Evolutionary conservation across 2,888 invertebrate species (phyloP), one percentile per base, ranked within the genome.

Genomic region (Pherbina coryleti): DNA sequence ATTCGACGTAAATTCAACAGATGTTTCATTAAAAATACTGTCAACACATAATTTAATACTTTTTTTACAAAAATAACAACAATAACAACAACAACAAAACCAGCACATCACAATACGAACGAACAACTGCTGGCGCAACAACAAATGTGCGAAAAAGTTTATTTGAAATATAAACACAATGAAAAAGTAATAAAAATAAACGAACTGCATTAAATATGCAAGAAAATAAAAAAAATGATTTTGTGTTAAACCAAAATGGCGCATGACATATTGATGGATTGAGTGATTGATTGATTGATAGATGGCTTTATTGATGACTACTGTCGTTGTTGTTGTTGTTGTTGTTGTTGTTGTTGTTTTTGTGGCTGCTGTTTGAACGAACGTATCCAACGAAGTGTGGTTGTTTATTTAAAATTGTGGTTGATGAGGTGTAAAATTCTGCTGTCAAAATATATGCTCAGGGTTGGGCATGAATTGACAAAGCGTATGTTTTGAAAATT

Each of bases 151-250:
- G 71, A 55, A 72, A 71, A 72, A 72, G 72, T 72, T 60, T 72
- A 44, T 72, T 72, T 72, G 57, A 37, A 72, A 72, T 57, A 22
- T 37, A 72, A 72, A 72, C 72, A 60, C 57, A 34, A 44, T 34
- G 57, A 57, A 72, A 72, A 72, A 72, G 69, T 60, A 44, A 57
- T 72, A 25, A 60, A 60, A 72, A 72, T 72, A 72, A 72, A 72
- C 57, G 44, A 44, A 72, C 72, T 37, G 60, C 57, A 72, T 72
- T 72, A 55, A 71, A 31, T 31, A 55, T 55, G 71, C 72, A 34
- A 60, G 22, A 72, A 60, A 72, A 9, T 60, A 22, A 51, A 53
- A 69, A 51, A 53, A 69, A 7, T 53, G 22, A 44, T 71, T 28
- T 57, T 19, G 31, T 44, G 9, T 25, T 53, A 5, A 14, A 49